Conservation (phyloP, 2,797 vertebrate species). For the Gobio occitaniae region DNA sequence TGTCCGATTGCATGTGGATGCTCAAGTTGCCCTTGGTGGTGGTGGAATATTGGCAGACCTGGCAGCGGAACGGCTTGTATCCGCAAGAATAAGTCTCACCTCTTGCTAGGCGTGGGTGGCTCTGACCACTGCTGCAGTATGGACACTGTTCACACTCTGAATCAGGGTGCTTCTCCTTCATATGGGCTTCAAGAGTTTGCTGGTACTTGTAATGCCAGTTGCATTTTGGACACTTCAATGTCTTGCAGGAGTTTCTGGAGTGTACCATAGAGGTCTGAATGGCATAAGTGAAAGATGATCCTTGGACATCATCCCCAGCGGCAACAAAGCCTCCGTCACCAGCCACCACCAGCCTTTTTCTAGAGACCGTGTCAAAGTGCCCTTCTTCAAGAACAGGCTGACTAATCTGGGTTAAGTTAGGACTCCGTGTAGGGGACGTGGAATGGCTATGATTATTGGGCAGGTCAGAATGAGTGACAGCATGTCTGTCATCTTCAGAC, state of each 20-base stretch:
- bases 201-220: constrained; percentile 99
- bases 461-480: constrained; percentile 78
- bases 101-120: constrained; percentile 94
- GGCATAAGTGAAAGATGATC: constrained; percentile 84
- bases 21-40: constrained; percentile 99
- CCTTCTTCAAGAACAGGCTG: constrained; percentile 47
- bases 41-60: constrained; percentile 99
- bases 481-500: constrained; percentile 71
- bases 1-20: constrained; percentile 99
- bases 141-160: constrained; percentile 89
- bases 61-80: constrained; percentile 99
- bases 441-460: constrained; percentile 59
- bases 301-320: constrained; percentile 84
- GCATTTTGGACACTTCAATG: constrained; percentile 99
- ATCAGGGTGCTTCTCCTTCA: constrained; percentile 99
- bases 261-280: constrained; percentile 97
- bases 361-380: constrained; percentile 39
- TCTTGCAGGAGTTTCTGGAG: constrained; percentile 99
- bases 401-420: constrained; percentile 64
- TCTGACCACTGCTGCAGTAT: constrained; percentile 94
- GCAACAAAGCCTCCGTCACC: constrained; percentile 45
- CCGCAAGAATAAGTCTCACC: constrained; percentile 99
- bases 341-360: constrained; percentile 45
- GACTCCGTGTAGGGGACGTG: constrained; percentile 33
- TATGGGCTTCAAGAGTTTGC: constrained; percentile 98